Evolutionary conservation across 2,113 vertebrate genomes (phyloP).

Genomic region (Toxotes jaculatrix): DNA sequence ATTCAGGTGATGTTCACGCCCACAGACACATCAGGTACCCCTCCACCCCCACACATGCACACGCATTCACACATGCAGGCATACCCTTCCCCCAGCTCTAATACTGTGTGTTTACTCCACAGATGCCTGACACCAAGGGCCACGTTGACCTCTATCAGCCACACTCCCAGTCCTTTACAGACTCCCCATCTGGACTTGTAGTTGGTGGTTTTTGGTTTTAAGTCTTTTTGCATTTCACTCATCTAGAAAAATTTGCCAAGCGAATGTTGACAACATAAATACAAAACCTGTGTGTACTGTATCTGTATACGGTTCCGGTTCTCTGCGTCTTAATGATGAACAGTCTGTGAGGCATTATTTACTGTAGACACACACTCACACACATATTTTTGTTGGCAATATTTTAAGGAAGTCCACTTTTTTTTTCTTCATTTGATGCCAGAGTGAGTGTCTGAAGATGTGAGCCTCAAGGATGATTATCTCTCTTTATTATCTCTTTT

Average conservation of each 20-base stretch:
- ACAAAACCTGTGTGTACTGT: neutral
- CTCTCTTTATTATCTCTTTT: neutral
- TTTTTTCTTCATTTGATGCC: neutral
- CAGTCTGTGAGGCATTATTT: constrained; percentile 28
- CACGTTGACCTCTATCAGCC: constrained; percentile 56
- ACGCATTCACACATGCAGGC: neutral
- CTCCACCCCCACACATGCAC: constrained; percentile 10
- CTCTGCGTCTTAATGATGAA: constrained; percentile 28
- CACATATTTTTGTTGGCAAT: constrained; percentile 5
- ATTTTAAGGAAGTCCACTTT: constrained; percentile 7
- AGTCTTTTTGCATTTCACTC: neutral
- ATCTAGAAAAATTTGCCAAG: neutral
- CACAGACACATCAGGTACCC: constrained; percentile 57
- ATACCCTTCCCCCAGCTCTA: constrained; percentile 1
- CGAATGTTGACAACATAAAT: constrained; percentile 17
- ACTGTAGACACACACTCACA: constrained; percentile 36
- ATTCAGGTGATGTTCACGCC: constrained; percentile 75
- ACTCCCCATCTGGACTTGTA: neutral
- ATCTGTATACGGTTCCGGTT: constrained; percentile 5
- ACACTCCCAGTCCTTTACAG: neutral
- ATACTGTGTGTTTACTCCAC: constrained; percentile 70
- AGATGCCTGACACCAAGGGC: constrained; percentile 65
- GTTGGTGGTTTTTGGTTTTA: constrained; percentile 8
- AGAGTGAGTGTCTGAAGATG: neutral
- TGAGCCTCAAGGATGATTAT: neutral